Evolutionary conservation across 2,113 vertebrate species (phyloP), one percentile per base, ranked within the genome.

Genomic region (Oncorhynchus clarkii): DNA sequence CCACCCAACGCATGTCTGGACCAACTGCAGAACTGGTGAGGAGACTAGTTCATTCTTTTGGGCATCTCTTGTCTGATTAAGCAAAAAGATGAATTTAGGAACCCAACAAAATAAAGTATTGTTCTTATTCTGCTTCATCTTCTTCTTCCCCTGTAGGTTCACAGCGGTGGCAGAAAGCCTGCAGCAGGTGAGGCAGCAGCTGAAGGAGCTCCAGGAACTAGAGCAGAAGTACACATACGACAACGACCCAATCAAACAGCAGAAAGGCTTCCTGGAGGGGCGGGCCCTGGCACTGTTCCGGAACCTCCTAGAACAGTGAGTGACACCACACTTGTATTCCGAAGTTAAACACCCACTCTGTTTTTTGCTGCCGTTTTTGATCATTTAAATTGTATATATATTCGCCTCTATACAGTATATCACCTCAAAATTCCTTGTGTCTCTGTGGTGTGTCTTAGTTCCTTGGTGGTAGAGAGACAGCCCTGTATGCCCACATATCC

Each of bases 401-500:
- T 27, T 3, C 27, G 4, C 49, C 12, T 54, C 51, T 54, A 54
- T 54, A 18, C 1, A 14, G 14, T 54, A 18, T 45, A 45, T 45
- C 39, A 45, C 39, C 39, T 45, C 9, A 11, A 11, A 45, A 45
- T 45, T 45, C 8, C 9, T 45, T 77, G 60, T 77, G 22, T 81
- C 31, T 81, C 31, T 82, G 4, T 82, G 51, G 70, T 82, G 31
- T 88, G 75, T 82, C 75, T 74, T 5, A 99, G 97, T 85, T 97
- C 97, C 0, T 92, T 99, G 84, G 97, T 99, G 64, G 96, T 99
- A 9, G 97, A 99, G 88, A 92, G 97, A 77, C 97, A 99, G 89
- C 97, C 97, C 16, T 99, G 97, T 81, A 99, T 99, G 97, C 97
- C 97, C n/a, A 99, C 97, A 1, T 96, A 99, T 76, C 96, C 97